phyloP scores from a whole-genome alignment of 2,113 vertebrate species.

The Centrocercus urophasianus region DNA sequence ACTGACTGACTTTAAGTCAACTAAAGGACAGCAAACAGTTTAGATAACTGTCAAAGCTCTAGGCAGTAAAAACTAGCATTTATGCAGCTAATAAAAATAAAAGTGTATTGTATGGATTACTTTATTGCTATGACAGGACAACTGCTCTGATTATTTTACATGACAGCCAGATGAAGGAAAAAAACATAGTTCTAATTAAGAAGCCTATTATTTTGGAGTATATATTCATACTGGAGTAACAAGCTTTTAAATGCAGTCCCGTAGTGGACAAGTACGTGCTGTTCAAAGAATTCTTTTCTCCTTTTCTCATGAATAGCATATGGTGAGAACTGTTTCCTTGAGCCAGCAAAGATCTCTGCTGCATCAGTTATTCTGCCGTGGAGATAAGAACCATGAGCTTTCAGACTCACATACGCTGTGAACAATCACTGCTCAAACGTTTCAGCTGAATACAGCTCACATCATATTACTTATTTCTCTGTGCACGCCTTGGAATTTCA shows the following conservation, averaged over 20 bases:
- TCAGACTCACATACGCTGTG: neutral
- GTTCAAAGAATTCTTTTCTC: neutral
- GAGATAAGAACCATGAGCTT: neutral
- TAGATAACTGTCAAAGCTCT: neutral
- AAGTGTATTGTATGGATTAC: neutral
- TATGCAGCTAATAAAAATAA: neutral
- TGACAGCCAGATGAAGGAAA: neutral
- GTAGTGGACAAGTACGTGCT: neutral
- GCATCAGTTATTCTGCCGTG: constrained; percentile 20
- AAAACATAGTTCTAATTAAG: neutral
- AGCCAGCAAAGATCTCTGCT: constrained; percentile 30
- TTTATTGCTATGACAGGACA: neutral
- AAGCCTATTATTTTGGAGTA: neutral
- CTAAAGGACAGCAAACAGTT: neutral
- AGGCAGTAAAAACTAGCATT: neutral
- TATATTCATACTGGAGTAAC: neutral
- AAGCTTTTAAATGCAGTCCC: neutral
- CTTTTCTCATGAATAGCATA: neutral
- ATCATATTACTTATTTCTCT: constrained; percentile 16
- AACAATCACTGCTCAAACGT: neutral
- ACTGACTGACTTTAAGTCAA: neutral
- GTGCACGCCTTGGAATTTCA: neutral
- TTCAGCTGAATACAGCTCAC: constrained; percentile 31
- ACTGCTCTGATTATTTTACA: neutral
- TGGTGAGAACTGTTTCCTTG: neutral